Base-by-base conservation (phyloP, 2,797 vertebrate genomes). In the Hippoglossus hippoglossus region DNA sequence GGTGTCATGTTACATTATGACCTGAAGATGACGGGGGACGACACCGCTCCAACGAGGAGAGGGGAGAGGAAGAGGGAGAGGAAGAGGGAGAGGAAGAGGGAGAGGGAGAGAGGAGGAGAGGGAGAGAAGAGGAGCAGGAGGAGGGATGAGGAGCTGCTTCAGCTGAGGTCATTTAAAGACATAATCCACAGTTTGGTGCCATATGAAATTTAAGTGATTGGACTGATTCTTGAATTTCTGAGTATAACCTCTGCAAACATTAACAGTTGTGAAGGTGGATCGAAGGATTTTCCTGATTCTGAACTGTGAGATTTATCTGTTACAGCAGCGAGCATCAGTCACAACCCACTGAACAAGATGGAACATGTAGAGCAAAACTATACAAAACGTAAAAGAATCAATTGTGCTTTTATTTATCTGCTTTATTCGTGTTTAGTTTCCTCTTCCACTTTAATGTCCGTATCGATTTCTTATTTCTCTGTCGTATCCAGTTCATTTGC, bases 1-100 rank as follows among this genome's bases (percentile, higher is more conserved):
- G 81, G 91, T 93, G 93, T 94, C 93, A 91, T 93, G 93, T 95
- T 93, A 85, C 87, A 94, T 94, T 93, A 94, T 92, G 92, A 91
- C 91, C 93, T 89, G 81, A 88, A 85, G 89, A 91, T 91, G 92
- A 93, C 50, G 52, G 79, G 79, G 81, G 85, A 82, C 59, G 57
- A 83, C 79, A 79, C 70, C 10, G 73, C 83, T 80, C 79, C 65
- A 67, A 78, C 34, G 70, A 70, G 69, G 39, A 39, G 71, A 70
- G 69, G 39, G 56, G 62, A 28, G 68, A 66, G 64, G 44, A 16
- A 34, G 31, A 19, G n/a, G 54, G 67, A 56, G 66, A 51, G 46
- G 44, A 28, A 57, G 63, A 12, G 58, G 6, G 53, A 12, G 61
- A 28, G 44, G 50, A 16, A n/a, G 46, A 64, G 41, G 26, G 50